These are phyloP conservation scores for Psephotus haematonotus DNA, from an alignment of 2,113 vertebrate species.

Conservation along the genomic window DNA sequence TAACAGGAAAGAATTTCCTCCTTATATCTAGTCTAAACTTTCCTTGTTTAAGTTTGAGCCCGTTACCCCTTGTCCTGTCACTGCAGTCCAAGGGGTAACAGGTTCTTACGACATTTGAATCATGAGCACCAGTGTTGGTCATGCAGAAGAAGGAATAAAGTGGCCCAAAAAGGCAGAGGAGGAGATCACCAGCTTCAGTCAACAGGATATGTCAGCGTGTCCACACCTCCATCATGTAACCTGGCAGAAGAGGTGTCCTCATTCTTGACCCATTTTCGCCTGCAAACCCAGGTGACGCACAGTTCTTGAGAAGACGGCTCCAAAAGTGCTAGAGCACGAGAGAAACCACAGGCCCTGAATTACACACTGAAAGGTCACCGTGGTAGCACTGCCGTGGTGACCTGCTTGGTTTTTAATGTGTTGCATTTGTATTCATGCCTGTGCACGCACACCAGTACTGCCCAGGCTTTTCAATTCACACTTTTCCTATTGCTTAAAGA, in stretches of 20 bases:
- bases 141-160: not conserved
- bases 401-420: not conserved
- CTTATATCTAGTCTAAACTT: too few species aligned
- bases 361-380: not conserved
- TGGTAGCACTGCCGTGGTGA: not conserved
- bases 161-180: not conserved
- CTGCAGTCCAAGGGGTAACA: too few species aligned
- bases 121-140: not conserved
- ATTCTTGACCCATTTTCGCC: not conserved
- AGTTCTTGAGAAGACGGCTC: not conserved
- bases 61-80: too few species aligned
- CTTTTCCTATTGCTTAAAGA: not conserved
- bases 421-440: not conserved
- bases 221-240: not conserved
- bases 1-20: too few species aligned
- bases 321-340: not conserved
- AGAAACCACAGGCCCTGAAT: not conserved
- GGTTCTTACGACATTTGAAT: not conserved
- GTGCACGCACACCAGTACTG: not conserved
- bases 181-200: not conserved
- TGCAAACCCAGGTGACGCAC: not conserved
- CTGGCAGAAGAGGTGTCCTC: not conserved
- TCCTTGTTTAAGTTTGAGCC: too few species aligned
- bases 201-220: not conserved
- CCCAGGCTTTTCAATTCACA: not conserved